Conservation (phyloP, 2,888 invertebrate genomes). For the Melanchra persicariae region DNA sequence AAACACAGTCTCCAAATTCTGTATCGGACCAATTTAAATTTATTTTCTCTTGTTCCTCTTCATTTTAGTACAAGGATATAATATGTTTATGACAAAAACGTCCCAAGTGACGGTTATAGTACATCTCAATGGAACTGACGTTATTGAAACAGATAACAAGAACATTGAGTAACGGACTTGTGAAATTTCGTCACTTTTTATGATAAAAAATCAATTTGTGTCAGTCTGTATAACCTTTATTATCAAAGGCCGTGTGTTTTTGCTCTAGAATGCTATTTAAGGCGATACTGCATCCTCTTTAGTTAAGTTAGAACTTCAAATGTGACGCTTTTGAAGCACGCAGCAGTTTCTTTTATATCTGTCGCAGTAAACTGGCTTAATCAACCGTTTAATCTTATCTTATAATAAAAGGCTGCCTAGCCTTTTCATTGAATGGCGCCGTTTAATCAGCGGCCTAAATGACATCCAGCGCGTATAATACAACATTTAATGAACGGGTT, state of each 20-base stretch:
- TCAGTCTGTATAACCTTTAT: conserved; percentile 74
- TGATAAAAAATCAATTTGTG: conserved; percentile 89
- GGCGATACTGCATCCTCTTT: conserved; percentile 46
- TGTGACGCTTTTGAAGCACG: neutral
- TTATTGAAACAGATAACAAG: conserved; percentile 81
- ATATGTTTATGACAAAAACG: conserved; percentile 5
- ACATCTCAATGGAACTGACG: conserved; percentile 78
- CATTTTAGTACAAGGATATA: neutral
- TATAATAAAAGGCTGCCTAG: no score
- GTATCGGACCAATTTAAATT: neutral
- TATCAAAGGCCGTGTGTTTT: conserved; percentile 62
- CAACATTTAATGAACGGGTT: no score
- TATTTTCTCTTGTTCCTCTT: neutral
- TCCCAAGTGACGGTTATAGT: conserved; percentile 29
- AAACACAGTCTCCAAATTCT: no score
- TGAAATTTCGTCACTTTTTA: conserved; percentile 81
- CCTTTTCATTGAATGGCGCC: no score
- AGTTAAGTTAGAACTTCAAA: neutral
- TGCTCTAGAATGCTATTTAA: conserved; percentile 56
- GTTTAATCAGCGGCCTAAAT: no score
- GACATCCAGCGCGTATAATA: no score
- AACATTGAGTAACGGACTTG: conserved; percentile 80
- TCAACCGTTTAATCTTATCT: no score
- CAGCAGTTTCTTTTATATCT: neutral
- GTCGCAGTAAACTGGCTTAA: no score